Percentiles rank a stretch among this genome's conserved stretches.
Evolutionary conservation across 1,140 invertebrate genomes (phyloP).

Genomic region (Nephotettix cincticeps): DNA sequence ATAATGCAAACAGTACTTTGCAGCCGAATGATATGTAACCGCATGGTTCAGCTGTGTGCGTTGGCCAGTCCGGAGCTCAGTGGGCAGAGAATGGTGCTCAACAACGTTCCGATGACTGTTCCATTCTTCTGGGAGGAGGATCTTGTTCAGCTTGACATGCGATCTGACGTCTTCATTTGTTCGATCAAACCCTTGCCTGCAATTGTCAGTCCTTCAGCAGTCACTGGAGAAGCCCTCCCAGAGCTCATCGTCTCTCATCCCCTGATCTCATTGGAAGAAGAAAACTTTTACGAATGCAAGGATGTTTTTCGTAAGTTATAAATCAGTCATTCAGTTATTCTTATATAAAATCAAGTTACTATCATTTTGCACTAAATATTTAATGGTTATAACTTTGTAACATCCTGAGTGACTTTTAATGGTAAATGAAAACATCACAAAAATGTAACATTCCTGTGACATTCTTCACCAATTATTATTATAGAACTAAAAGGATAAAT

Average conservation of each 20-base stretch:
- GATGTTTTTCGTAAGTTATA: conserved; percentile 76
- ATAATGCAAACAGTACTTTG: conserved; percentile 33
- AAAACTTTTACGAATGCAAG: conserved; percentile 61
- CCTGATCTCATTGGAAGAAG: conserved; percentile 62
- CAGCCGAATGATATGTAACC: conserved; percentile 67
- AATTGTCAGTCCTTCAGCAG: conserved; percentile 49
- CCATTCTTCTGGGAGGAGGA: conserved; percentile 27
- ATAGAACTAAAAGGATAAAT: too few species aligned
- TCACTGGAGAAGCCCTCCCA: conserved; percentile 57
- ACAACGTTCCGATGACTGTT: conserved; percentile 34
- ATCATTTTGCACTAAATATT: too few species aligned
- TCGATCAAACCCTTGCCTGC: conserved; percentile 59
- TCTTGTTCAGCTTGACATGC: conserved; percentile 60
- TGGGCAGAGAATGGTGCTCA: conserved; percentile 24
- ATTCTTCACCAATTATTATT: too few species aligned
- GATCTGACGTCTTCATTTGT: conserved; percentile 62
- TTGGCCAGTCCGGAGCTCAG: conserved; percentile 54
- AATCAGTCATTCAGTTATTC: too few species aligned
- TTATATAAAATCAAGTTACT: too few species aligned
- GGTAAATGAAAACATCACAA: too few species aligned
- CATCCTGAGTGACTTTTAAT: too few species aligned
- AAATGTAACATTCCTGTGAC: too few species aligned
- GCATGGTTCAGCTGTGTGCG: conserved; percentile 68
- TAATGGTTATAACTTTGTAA: too few species aligned
- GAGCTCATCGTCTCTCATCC: conserved; percentile 68